These are phyloP conservation scores for Hippocampus kuda DNA, from an alignment of 2,797 vertebrate species.

Conservation along the genomic window DNA sequence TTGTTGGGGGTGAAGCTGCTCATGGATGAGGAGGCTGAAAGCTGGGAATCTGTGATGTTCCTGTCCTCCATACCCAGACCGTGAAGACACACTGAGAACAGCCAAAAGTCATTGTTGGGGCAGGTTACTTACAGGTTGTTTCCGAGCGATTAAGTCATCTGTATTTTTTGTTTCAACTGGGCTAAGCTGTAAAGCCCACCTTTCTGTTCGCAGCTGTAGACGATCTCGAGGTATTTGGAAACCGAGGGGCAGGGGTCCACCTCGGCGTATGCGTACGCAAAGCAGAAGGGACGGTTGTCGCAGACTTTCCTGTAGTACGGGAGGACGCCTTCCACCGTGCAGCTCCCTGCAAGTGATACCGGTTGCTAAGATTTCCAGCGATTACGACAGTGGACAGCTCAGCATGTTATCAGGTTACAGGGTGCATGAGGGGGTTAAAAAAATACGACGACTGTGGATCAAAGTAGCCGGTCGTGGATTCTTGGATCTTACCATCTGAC, in stretches of 20 bases:
- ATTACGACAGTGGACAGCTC: background rate
- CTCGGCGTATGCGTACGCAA: slow-evolving; percentile 44
- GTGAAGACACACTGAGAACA: slow-evolving; percentile 62
- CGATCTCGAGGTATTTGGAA: slow-evolving; percentile 67
- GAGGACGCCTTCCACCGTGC: slow-evolving; percentile 53
- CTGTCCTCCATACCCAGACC: slow-evolving; percentile 65
- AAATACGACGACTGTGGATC: too few species aligned
- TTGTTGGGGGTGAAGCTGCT: slow-evolving; percentile 31
- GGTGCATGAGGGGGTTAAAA: background rate
- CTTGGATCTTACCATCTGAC: slow-evolving; percentile 23
- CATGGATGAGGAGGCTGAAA: slow-evolving; percentile 63
- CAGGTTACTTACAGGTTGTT: too few species aligned
- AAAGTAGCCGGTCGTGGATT: background rate
- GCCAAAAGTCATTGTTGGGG: background rate
- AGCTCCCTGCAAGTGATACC: slow-evolving; percentile 45
- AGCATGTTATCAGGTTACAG: too few species aligned
- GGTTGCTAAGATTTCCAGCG: background rate
- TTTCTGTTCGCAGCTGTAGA: slow-evolving; percentile 68
- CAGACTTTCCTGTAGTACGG: slow-evolving; percentile 53
- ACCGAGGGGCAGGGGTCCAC: slow-evolving; percentile 59
- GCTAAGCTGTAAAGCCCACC: slow-evolving; percentile 40
- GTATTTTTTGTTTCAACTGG: background rate
- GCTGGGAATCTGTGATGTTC: slow-evolving; percentile 56
- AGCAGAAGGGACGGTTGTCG: slow-evolving; percentile 61
- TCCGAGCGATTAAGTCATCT: background rate